Conservation (phyloP, 64 coral and sea anemone species). For the Dendrophyllia cribrosa region DNA sequence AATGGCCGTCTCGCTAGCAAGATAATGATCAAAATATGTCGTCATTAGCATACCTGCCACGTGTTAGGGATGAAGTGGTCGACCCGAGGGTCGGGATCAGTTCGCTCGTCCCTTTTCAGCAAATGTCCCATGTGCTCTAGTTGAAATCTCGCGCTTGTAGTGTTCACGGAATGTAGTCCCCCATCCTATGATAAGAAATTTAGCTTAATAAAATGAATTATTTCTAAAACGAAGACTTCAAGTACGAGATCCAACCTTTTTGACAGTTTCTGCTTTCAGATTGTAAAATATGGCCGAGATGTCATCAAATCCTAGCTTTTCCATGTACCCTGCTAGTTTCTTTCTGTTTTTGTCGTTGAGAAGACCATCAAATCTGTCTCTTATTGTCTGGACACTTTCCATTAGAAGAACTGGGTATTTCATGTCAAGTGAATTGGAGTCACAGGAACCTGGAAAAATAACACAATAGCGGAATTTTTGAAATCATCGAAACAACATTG, state of each 20-base stretch:
- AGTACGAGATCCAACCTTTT: neutral
- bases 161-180: conserved; percentile 33
- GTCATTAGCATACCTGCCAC: conserved; percentile 63
- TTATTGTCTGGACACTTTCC: neutral
- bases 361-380: neutral
- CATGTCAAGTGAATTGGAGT: neutral
- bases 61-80: conserved; percentile 87
- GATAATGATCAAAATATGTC: no score
- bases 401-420: conserved; percentile 30
- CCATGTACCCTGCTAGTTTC: conserved; percentile 16
- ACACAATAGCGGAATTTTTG: neutral
- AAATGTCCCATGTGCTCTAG: conserved; percentile 76
- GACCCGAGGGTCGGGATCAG: conserved; percentile 65
- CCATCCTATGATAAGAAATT: conserved; percentile 4
- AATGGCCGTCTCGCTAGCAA: no score
- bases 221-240: neutral
- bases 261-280: neutral
- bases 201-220: neutral
- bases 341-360: conserved; percentile 29
- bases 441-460: neutral
- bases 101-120: conserved; percentile 64
- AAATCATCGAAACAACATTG: no score
- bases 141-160: conserved; percentile 77
- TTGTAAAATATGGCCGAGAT: conserved; percentile 6
- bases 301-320: conserved; percentile 43